Evolutionary conservation across 2,888 invertebrate genomes (phyloP), one percentile per base, ranked within the genome.

Genomic region (Argyra leucocephala): DNA sequence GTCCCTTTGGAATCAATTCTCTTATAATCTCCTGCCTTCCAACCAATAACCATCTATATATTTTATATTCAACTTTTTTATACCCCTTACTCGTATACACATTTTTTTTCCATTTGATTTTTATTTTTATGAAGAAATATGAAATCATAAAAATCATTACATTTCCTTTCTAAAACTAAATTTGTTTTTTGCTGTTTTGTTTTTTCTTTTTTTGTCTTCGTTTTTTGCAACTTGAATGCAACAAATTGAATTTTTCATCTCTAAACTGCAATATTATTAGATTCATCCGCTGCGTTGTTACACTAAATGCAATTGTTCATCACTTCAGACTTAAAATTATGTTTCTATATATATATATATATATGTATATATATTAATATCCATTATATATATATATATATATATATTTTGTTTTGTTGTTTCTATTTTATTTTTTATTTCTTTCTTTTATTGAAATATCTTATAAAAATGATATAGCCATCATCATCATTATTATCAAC

Each of bases 271-370:
- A 18, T 18, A 48, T 48, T 48, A 48, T 48, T 48, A 48, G 48
- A 48, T 48, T 48, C 48, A 48, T 48, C 48, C 48, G 48, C 15
- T 48, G 18, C 12, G n/a, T 48, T 48, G 48, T 48, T 48, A 15
- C 48, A n/a, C 48, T 48, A 48, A 48, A 48, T 48, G 48, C 48
- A 48, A 48, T 48, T 48, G 48, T 48, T 48, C n/a, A 48, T 48
- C 48, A 48, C 48, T 48, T 48, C 48, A 48, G 48, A 48, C 12
- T 48, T 12, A 48, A 31, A n/a, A n/a, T n/a, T n/a, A n/a, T n/a
- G n/a, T 31, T 31, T 31, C 31, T 31, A 7, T 3, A 31, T 31
- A 6, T 31, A 6, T 26, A 6, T 26, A 6, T 26, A 7, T 3
- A 31, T 31, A 6, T 31, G 4, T 26, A 6, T 26, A 6, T 26